Evolutionary conservation across 2,888 invertebrate genomes (phyloP).

Genomic region (Cheiracanthium punctorium): DNA sequence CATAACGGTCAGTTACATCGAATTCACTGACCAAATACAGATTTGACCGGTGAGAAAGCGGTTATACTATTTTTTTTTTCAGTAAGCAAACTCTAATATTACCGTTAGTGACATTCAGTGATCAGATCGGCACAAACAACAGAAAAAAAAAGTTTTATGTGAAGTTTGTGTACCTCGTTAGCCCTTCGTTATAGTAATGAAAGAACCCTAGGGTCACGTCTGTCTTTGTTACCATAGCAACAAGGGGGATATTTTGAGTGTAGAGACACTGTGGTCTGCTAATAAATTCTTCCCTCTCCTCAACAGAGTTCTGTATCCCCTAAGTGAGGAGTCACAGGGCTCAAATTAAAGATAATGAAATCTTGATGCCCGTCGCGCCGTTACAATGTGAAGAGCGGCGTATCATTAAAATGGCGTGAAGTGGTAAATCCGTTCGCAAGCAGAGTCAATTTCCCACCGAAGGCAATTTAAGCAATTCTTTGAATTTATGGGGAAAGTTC

Average conservation of each 20-base stretch:
- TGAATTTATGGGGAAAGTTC: too few relatives aligned
- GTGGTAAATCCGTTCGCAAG: too few relatives aligned
- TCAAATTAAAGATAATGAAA: slow-evolving; percentile 57
- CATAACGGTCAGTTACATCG: not conserved
- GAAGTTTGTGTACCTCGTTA: slow-evolving; percentile 63
- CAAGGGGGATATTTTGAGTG: slow-evolving; percentile 40
- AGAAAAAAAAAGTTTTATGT: slow-evolving; percentile 66
- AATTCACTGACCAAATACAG: not conserved
- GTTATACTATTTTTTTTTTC: not conserved
- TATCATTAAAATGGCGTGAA: too few relatives aligned
- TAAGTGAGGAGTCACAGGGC: slow-evolving; percentile 22
- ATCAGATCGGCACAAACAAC: slow-evolving; percentile 48
- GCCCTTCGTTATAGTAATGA: slow-evolving; percentile 68
- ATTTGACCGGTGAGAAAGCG: too few relatives aligned
- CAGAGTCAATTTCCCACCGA: too few relatives aligned
- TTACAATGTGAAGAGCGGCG: too few relatives aligned
- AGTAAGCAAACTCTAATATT: slow-evolving; percentile 20
- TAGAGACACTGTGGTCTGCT: slow-evolving; percentile 13
- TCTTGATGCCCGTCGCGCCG: too few relatives aligned
- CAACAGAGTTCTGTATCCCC: not conserved
- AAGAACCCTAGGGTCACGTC: slow-evolving; percentile 61
- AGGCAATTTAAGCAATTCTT: too few relatives aligned
- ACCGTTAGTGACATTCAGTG: slow-evolving; percentile 32
- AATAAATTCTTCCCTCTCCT: not conserved
- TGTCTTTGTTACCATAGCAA: slow-evolving; percentile 54